Evolutionary conservation across 2,797 vertebrate species (phyloP).

Genomic region (Phrynocephalus guinanensis): DNA sequence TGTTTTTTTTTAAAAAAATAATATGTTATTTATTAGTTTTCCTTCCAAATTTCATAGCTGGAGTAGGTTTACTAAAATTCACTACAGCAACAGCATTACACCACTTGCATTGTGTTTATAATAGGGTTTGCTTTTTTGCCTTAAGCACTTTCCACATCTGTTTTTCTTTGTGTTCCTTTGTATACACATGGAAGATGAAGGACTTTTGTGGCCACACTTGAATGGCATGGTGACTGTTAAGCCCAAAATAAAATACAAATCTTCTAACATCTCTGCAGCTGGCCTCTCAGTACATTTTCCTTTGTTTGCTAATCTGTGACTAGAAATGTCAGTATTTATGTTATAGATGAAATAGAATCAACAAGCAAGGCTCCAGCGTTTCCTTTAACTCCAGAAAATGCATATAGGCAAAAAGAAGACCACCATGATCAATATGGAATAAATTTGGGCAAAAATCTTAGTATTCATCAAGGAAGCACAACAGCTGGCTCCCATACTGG

Average conservation of each 20-base stretch:
- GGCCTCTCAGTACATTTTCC: constrained; percentile 7
- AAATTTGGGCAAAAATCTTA: constrained; percentile 44
- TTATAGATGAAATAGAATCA: constrained; percentile 52
- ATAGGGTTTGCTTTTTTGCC: neutral
- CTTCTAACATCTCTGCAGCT: neutral
- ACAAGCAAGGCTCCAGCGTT: constrained; percentile 21
- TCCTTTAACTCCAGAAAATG: constrained; percentile 41
- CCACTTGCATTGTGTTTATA: neutral
- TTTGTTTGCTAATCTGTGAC: neutral
- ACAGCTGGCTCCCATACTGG: constrained; percentile 45
- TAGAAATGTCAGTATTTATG: constrained; percentile 10
- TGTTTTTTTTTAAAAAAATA: neutral
- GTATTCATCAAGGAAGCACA: constrained; percentile 32
- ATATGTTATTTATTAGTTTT: too few relatives aligned
- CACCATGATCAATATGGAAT: neutral
- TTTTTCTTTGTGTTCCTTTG: neutral
- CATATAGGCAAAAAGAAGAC: constrained; percentile 47
- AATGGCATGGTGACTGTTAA: neutral
- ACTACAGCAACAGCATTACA: neutral
- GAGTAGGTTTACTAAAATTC: too few relatives aligned
- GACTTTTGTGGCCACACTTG: neutral
- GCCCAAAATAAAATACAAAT: neutral
- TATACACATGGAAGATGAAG: neutral
- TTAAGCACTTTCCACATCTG: neutral
- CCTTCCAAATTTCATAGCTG: neutral